A percentile compares a stretch with the other conserved stretches of the same genome.
These are phyloP conservation scores for Hucho hucho DNA, from an alignment of 2,113 vertebrate genomes.

Conservation along the genomic window DNA sequence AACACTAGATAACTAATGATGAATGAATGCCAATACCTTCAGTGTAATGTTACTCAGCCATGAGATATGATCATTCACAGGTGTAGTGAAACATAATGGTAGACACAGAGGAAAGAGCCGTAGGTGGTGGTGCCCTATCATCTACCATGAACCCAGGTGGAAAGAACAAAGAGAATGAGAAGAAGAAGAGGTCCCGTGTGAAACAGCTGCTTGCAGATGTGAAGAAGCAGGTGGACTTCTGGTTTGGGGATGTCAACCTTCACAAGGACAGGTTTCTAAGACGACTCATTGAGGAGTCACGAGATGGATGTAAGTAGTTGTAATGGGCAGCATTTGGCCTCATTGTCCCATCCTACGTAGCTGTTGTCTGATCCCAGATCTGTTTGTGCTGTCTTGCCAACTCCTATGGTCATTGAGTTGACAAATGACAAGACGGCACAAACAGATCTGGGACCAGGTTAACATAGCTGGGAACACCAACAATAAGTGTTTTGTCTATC, in stretches of 20 bases:
- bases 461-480: no score
- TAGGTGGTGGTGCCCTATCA: neutral
- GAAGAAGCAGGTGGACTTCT: constrained; percentile 96
- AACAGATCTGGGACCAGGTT: no score
- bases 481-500: no score
- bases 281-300: constrained; percentile 89
- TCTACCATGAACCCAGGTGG: constrained; percentile 40
- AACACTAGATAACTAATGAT: no score
- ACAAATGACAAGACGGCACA: no score
- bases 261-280: constrained; percentile 92
- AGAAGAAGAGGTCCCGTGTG: constrained; percentile 96
- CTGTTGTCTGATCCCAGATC: no score
- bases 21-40: no score
- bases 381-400: no score
- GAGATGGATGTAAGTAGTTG: constrained; percentile 86
- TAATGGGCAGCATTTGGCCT: neutral
- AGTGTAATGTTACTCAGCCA: no score
- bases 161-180: constrained; percentile 87
- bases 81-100: neutral
- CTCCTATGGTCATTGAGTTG: no score
- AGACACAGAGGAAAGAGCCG: neutral
- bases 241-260: constrained; percentile 97
- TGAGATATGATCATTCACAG: no score
- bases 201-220: constrained; percentile 93
- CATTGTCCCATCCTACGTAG: no score